Conservation (phyloP, 2,113 vertebrate genomes). For the Rynchops niger region DNA sequence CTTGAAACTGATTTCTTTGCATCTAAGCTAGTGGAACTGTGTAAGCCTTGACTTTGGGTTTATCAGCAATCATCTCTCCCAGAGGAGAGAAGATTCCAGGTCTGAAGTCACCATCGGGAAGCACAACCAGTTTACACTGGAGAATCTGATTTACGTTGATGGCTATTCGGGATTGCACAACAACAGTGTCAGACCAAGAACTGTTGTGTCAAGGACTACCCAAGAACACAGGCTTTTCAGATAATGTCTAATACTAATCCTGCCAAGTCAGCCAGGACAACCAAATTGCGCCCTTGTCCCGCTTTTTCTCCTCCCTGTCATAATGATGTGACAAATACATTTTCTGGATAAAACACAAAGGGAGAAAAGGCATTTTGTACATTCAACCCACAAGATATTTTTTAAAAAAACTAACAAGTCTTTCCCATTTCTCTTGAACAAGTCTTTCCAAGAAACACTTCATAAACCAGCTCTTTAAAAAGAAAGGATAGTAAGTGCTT, state of each 20-base stretch:
- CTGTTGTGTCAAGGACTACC: background rate
- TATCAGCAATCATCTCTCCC: background rate
- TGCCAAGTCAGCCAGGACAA: background rate
- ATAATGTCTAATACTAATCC: background rate
- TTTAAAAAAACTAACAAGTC: background rate
- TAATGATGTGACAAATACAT: background rate
- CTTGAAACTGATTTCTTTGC: background rate
- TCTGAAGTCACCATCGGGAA: background rate
- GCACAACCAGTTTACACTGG: background rate
- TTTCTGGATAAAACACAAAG: background rate
- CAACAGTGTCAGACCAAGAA: background rate
- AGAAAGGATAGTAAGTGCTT: slow-evolving; percentile 19
- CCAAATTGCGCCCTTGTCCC: background rate
- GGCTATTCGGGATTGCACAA: rapidly evolving
- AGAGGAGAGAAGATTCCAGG: background rate
- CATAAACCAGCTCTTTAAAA: slow-evolving; percentile 52
- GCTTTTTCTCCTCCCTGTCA: background rate
- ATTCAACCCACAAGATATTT: background rate
- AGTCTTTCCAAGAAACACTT: slow-evolving; percentile 50
- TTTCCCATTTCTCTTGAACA: slow-evolving; percentile 20
- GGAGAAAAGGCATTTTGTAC: background rate
- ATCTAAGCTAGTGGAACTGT: background rate
- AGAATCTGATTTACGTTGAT: background rate
- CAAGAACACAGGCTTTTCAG: background rate
- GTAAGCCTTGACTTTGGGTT: background rate